These are phyloP conservation scores for Lates calcarifer DNA, from an alignment of 2,113 vertebrate genomes.

Conservation along the genomic window DNA sequence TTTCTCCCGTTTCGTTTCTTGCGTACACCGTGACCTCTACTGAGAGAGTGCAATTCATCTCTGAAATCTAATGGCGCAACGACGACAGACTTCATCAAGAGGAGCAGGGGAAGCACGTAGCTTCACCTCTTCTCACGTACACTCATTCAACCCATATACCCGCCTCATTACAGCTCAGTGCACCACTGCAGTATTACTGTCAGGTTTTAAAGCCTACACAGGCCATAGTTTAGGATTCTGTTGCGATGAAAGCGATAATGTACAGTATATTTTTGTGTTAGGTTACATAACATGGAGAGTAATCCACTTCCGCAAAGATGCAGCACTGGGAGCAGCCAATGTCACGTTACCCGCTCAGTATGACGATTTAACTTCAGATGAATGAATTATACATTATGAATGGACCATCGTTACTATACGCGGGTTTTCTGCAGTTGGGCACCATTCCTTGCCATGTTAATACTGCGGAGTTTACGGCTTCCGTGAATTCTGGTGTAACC, in stretches of 20 bases:
- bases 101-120: slow-evolving; percentile 63
- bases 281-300: slow-evolving; percentile 69
- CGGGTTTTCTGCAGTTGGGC: neutral
- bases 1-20: neutral
- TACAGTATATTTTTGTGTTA: neutral
- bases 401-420: accelerated
- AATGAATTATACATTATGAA: neutral
- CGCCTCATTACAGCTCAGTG: neutral
- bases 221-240: too few species aligned
- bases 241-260: neutral
- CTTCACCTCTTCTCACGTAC: slow-evolving; percentile 7
- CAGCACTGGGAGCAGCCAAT: slow-evolving; percentile 48
- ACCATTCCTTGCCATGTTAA: too few species aligned
- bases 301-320: slow-evolving; percentile 79
- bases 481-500: neutral
- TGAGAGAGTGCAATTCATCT: neutral
- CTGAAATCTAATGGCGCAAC: slow-evolving; percentile 17
- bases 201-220: accelerated
- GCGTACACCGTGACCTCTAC: neutral
- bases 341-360: slow-evolving; percentile 49
- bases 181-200: neutral
- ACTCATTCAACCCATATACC: neutral
- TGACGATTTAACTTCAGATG: neutral
- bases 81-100: slow-evolving; percentile 55
- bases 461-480: accelerated